Evolutionary conservation across 2,113 vertebrate species (phyloP), one percentile per base, ranked within the genome.

Genomic region (Pseudorectes ferrugineus): DNA sequence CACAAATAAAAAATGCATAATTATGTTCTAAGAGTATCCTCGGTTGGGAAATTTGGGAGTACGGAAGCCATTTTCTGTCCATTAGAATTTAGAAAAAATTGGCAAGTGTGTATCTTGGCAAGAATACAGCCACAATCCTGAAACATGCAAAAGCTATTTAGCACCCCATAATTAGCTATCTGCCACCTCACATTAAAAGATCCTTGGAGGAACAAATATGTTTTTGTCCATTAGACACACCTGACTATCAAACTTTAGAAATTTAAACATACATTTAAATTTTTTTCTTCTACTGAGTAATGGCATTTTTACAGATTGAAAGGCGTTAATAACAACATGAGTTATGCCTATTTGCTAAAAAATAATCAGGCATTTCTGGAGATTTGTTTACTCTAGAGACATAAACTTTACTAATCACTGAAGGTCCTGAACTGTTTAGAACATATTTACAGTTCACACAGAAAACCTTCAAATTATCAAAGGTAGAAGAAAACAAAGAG

Each of bases 321-420:
- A 25, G 2, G 15, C 0, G 4, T 76, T 28, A 66, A 28, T n/a
- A 38, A 68, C 6, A 77, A 57, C 0, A 1, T 5, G 31, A 5
- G 3, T 16, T 36, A 42, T 20, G 54, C 3, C 17, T 23, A 61
- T 68, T 61, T 42, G 21, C 22, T 42, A 55, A 48, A 82, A 38
- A 48, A 29, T 3, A 76, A 36, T 2, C 2, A 0, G 48, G 46
- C 13, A 73, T 70, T 52, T 77, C 14, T 48, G 31, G n/a, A 46
- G 8, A 75, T 48, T 48, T 62, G 59, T 46, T 71, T 74, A 59
- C 21, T 62, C 45, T 72, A 51, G 23, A 88, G 49, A 75, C 15
- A 63, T 2, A 5, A 43, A 33, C 20, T 68, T 33, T 38, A 33
- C 36, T 28, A 65, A 73, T 14, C 15, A 70, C 0, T 49, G 15